Evolutionary conservation across 2,888 invertebrate genomes (phyloP), one percentile per base, ranked within the genome.

Genomic region (Tachina fera): DNA sequence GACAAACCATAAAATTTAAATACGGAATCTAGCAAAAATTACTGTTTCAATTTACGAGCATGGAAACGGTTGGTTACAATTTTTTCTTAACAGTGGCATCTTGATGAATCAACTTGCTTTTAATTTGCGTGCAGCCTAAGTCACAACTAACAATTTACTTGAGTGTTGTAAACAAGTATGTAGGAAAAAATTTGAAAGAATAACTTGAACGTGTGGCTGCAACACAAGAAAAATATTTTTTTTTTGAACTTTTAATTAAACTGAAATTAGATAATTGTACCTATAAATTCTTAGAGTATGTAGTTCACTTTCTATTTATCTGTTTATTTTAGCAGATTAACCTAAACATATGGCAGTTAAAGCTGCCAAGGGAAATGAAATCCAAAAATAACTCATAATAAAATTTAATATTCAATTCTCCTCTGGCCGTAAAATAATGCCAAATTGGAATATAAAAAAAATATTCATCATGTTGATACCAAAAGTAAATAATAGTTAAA

Each of bases 331-430:
- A 56, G 2, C n/a, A 43, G 56, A 45, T 56, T 58, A 71, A 71
- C 13, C 4, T n/a, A 71, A 71, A 56, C 45, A 45, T 71, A 71
- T 41, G 68, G 53, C 68, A 41, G 13, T 6, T 9, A 53, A 53
- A 9, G 3, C 51, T 19, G 9, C 13, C 13, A 51, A 68, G 9
- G 0, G 41, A 41, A 2, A 68, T 13, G 9, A 41, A 51, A 16
- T 51, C 51, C 19, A 16, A 13, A 68, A 68, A 41, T 68, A 41
- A 41, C 13, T 39, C 31, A 31, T 31, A 0, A 10, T 10, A 16
- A 31, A 67, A 67, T n/a, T n/a, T 11, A 10, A 39, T 3, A 31
- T 6, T 31, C 10, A 61, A 39, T n/a, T 41, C 16, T 61, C 14
- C 41, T 10, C 4, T 43, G 41, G 10, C 11, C 11, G 41, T 41